phyloP scores from a whole-genome alignment of 2,888 invertebrate genomes.

The Phymatocera aterrima region DNA sequence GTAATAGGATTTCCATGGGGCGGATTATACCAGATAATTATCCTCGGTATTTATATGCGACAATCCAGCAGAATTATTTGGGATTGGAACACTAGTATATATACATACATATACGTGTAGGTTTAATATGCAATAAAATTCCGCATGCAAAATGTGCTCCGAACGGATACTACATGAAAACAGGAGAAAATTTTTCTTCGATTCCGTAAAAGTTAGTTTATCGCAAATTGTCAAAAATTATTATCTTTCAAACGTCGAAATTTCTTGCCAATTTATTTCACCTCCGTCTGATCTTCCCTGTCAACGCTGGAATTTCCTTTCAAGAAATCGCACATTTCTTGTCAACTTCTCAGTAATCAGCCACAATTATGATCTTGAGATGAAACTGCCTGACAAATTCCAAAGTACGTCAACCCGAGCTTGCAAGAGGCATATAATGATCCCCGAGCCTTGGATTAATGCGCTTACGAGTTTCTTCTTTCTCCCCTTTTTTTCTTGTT shows the following conservation, averaged over 20 bases:
- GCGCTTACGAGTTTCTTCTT: neutral
- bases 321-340: constrained; percentile 22
- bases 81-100: too few relatives aligned
- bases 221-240: neutral
- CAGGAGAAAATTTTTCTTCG: neutral
- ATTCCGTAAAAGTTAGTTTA: neutral
- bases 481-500: neutral
- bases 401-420: neutral
- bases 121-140: neutral
- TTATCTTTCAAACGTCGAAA: neutral
- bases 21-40: constrained; percentile 34
- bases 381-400: constrained; percentile 34
- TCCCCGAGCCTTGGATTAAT: constrained; percentile 22
- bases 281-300: constrained; percentile 40
- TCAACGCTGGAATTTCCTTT: constrained; percentile 45
- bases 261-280: constrained; percentile 14
- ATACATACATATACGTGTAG: too few relatives aligned
- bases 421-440: constrained; percentile 6
- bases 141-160: neutral
- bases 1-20: constrained; percentile 38
- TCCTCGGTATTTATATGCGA: constrained; percentile 27
- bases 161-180: neutral
- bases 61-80: constrained; percentile 15
- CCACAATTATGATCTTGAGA: constrained; percentile 34
- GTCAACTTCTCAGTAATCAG: constrained; percentile 11